Conservation (phyloP, 35 echinoderm and acorn worm genomes). For the Apostichopus californicus region DNA sequence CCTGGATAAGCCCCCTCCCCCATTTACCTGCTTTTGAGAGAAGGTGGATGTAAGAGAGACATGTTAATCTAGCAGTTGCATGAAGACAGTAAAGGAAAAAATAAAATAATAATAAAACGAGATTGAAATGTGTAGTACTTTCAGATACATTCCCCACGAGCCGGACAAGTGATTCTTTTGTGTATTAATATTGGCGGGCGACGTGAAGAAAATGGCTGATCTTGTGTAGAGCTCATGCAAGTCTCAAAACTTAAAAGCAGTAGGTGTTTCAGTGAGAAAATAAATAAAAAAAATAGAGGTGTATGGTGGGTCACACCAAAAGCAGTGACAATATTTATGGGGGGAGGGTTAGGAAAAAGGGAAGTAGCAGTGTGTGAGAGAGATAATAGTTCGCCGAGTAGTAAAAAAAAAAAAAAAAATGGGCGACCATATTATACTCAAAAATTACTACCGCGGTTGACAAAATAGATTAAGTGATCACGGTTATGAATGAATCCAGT, state of each 20-base stretch:
- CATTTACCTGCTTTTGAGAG: background rate
- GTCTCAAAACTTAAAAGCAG: constrained; percentile 45
- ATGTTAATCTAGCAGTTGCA: constrained; percentile 40
- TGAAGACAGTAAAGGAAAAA: constrained; percentile 8
- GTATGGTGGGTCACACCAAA: constrained; percentile 42
- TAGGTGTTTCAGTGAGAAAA: constrained; percentile 35
- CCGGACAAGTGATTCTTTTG: constrained; percentile 36
- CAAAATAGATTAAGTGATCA: constrained; percentile 27
- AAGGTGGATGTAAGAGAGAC: constrained; percentile 18
- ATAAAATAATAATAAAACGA: constrained; percentile 11
- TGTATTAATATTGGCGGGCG: constrained; percentile 48
- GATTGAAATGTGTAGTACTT: constrained; percentile 32
- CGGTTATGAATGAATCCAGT: constrained; percentile 37
- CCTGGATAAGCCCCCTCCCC: background rate
- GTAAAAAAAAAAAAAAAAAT: background rate
- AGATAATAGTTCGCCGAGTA: background rate
- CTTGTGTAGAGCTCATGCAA: constrained; percentile 53
- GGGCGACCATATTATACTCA: background rate
- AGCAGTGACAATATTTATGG: constrained; percentile 32
- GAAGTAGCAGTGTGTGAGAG: constrained; percentile 12
- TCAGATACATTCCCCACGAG: constrained; percentile 43
- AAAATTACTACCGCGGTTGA: constrained; percentile 36
- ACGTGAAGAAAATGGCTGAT: constrained; percentile 41
- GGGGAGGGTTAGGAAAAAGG: constrained; percentile 36
- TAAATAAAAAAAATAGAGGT: constrained; percentile 23